Evolutionary conservation across 2,113 vertebrate species (phyloP).

Genomic region (Actenoides hombroni): DNA sequence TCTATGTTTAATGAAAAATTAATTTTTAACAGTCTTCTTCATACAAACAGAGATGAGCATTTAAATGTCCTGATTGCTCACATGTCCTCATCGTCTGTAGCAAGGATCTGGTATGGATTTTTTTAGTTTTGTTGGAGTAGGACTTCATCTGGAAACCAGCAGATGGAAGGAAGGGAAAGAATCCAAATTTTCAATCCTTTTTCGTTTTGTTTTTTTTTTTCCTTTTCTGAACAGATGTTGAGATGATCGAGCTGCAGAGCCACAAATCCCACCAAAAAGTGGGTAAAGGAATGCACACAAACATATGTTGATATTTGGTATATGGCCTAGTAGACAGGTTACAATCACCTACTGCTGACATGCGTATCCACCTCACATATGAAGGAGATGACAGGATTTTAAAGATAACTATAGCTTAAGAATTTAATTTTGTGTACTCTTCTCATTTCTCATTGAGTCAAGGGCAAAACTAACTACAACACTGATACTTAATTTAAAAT

Average conservation of each 20-base stretch:
- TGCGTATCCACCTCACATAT: neutral
- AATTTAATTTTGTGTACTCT: neutral
- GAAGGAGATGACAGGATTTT: neutral
- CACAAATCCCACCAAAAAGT: constrained; percentile 21
- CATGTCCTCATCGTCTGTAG: constrained; percentile 38
- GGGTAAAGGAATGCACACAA: constrained; percentile 21
- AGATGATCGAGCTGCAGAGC: constrained; percentile 4
- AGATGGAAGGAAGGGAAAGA: constrained; percentile 52
- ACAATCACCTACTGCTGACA: neutral
- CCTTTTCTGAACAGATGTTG: constrained; percentile 32
- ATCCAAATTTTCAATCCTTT: constrained; percentile 50
- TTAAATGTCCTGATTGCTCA: constrained; percentile 40
- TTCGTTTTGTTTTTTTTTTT: neutral
- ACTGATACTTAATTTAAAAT: neutral
- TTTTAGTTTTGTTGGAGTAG: constrained; percentile 37
- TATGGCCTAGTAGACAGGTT: neutral
- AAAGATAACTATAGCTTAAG: neutral
- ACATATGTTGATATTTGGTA: constrained; percentile 19
- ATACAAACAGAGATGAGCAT: constrained; percentile 38
- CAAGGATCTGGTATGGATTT: constrained; percentile 36
- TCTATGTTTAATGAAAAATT: neutral
- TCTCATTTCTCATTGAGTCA: neutral
- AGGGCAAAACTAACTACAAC: neutral
- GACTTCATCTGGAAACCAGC: constrained; percentile 45
- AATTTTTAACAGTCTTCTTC: neutral